Evolutionary conservation across 1,140 invertebrate genomes (phyloP).

Genomic region (Scylla paramamosain): DNA sequence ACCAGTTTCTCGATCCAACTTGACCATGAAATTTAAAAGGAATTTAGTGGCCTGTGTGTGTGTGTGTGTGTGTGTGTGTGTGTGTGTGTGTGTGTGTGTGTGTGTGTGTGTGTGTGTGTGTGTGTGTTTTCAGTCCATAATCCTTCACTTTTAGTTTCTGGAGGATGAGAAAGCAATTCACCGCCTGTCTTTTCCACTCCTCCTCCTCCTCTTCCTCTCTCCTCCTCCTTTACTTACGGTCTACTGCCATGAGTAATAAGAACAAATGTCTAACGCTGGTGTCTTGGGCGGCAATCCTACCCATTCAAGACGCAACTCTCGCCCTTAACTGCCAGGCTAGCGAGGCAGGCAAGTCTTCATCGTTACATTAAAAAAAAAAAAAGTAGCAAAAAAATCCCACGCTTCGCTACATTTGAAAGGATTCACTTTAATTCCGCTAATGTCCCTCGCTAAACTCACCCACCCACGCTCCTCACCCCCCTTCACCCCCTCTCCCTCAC

Average conservation of each 20-base stretch:
- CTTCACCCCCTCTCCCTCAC: not conserved
- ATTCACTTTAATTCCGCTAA: not conserved
- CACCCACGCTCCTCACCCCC: not conserved
- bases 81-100: constrained; percentile 18
- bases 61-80: constrained; percentile 16
- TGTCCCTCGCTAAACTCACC: not conserved
- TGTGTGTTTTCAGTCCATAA: not conserved
- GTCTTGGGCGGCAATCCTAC: not conserved
- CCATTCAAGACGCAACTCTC: not conserved
- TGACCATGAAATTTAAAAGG: too few species aligned
- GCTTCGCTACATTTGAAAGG: not conserved
- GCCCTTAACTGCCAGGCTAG: not conserved
- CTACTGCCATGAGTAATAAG: not conserved
- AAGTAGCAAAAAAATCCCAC: not conserved
- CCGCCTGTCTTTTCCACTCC: not conserved
- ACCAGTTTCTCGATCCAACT: too few species aligned
- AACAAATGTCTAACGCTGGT: not conserved
- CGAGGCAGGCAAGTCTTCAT: not conserved
- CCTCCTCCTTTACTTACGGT: too few species aligned
- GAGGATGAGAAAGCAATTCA: not conserved
- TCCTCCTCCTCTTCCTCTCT: not conserved
- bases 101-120: constrained; percentile 20
- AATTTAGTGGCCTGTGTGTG: too few species aligned
- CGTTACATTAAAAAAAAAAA: not conserved
- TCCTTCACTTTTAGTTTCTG: not conserved